Conservation (phyloP, 2,888 invertebrate species). For the Drosophila niveifrons region DNA sequence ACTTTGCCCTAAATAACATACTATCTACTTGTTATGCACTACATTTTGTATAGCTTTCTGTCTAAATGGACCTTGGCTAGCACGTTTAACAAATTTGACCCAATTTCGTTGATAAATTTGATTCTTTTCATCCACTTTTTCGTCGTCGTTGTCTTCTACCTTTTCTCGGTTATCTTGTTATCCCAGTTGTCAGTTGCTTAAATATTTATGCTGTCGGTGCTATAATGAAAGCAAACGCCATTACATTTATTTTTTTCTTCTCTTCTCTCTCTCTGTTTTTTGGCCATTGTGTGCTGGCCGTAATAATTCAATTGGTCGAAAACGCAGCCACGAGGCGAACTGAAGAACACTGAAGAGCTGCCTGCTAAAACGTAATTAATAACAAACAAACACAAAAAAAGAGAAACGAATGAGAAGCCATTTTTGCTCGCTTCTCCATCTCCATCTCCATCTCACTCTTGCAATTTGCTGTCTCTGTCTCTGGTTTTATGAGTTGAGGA, state of each 20-base stretch:
- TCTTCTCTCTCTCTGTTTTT: background rate
- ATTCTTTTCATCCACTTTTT: constrained; percentile 20
- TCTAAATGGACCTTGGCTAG: constrained; percentile 22
- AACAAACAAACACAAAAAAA: constrained; percentile 64
- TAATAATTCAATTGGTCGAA: constrained; percentile 75
- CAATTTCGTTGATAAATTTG: constrained; percentile 57
- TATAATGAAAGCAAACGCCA: constrained; percentile 75
- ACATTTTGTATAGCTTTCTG: constrained; percentile 16
- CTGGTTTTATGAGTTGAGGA: constrained; percentile 61
- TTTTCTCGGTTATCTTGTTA: constrained; percentile 63
- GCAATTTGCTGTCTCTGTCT: background rate
- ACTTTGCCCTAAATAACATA: background rate
- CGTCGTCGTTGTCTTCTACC: background rate
- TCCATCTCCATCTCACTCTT: background rate
- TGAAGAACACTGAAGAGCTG: constrained; percentile 1
- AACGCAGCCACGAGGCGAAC: constrained; percentile 55
- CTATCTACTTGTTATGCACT: constrained; percentile 43
- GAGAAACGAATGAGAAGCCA: constrained; percentile 52
- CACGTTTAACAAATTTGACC: constrained; percentile 61
- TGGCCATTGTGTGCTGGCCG: constrained; percentile 56
- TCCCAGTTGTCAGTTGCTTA: constrained; percentile 72
- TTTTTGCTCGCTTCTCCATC: constrained; percentile 44
- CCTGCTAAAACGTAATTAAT: constrained; percentile 67
- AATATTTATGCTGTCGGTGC: constrained; percentile 74
- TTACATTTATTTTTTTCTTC: constrained; percentile 43